Conservation (phyloP, 2,888 invertebrate genomes). For the Sialis fuliginosa region DNA sequence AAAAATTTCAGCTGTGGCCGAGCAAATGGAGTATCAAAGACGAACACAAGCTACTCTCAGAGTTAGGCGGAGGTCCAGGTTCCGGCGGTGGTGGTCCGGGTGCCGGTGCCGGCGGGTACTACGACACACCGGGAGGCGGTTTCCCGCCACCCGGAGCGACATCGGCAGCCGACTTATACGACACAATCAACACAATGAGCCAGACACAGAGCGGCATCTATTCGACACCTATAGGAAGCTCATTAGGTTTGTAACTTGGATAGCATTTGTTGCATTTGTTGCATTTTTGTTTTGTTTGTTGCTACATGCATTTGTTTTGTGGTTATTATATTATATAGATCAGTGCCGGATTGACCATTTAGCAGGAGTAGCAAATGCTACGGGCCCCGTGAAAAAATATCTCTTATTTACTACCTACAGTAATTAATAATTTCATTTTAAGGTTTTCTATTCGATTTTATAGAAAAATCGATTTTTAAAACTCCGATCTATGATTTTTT, state of each 20-base stretch:
- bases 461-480: no score
- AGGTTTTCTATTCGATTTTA: no score
- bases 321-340: no score
- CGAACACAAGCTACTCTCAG: constrained; percentile 73
- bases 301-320: no score
- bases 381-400: no score
- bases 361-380: no score
- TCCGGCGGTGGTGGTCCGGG: constrained; percentile 17
- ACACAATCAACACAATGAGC: constrained; percentile 53
- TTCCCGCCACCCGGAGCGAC: constrained; percentile 33
- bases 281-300: neutral
- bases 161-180: constrained; percentile 38
- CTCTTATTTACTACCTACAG: no score
- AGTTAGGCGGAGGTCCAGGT: constrained; percentile 41
- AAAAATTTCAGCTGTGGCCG: constrained; percentile 49
- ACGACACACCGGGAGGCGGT: constrained; percentile 34
- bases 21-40: constrained; percentile 85
- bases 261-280: neutral
- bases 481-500: no score
- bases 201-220: constrained; percentile 58
- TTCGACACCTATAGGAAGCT: constrained; percentile 55
- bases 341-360: no score
- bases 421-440: no score
- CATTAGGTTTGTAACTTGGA: constrained; percentile 36
- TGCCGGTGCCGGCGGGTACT: constrained; percentile 33